phyloP scores from a whole-genome alignment of 1,140 invertebrate genomes.

The Thaumetopoea pityocampa region DNA sequence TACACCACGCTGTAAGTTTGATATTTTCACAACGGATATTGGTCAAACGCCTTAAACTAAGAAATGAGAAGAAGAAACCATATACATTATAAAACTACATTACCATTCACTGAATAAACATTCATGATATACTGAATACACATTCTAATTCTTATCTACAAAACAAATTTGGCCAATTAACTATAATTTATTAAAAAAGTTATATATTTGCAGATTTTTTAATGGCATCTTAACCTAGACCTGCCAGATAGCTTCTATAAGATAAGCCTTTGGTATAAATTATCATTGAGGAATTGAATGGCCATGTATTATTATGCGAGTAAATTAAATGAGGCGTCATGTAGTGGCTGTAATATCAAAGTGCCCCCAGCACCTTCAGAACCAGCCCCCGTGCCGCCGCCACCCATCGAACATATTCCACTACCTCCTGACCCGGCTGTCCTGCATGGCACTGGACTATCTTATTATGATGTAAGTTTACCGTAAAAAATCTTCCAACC shows the following conservation, averaged over 20 bases:
- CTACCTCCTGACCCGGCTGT: slow-evolving; percentile 40
- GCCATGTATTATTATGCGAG: slow-evolving; percentile 77
- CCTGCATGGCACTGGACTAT: slow-evolving; percentile 51
- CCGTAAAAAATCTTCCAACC: no score
- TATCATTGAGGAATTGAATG: slow-evolving; percentile 57
- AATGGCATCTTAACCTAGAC: slow-evolving; percentile 34
- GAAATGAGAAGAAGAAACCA: slow-evolving; percentile 1
- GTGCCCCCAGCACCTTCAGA: slow-evolving; percentile 46
- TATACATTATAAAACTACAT: no score
- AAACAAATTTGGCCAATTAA: no score
- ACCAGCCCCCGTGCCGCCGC: slow-evolving; percentile 38
- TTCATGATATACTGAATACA: no score
- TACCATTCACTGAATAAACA: no score
- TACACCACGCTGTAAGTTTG: no score
- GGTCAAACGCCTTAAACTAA: no score
- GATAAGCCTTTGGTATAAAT: slow-evolving; percentile 31
- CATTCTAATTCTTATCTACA: no score
- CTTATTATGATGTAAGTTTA: slow-evolving; percentile 61
- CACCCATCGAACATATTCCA: slow-evolving; percentile 41
- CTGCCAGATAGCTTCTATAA: slow-evolving; percentile 29
- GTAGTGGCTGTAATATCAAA: slow-evolving; percentile 69
- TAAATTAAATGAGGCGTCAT: slow-evolving; percentile 73
- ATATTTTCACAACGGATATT: no score
- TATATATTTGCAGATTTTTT: slow-evolving; percentile 11
- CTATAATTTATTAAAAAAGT: not conserved